Conservation (phyloP, 1,140 invertebrate species). For the Drosophila pandora region DNA sequence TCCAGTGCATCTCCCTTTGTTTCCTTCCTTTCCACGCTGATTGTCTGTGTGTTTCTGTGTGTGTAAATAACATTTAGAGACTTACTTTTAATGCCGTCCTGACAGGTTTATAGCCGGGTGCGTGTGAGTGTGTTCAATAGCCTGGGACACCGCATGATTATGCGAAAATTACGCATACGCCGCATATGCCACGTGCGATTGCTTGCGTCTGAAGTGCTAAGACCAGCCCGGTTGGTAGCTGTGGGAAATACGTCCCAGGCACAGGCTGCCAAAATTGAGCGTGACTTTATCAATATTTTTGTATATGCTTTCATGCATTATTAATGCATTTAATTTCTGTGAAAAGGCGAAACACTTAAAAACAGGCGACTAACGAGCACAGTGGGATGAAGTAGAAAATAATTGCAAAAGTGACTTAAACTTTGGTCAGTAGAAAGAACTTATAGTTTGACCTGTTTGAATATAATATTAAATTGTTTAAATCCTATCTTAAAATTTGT, state of each 20-base stretch:
- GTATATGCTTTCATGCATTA: constrained; percentile 65
- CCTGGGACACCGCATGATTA: constrained; percentile 67
- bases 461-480: neutral
- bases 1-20: constrained; percentile 12
- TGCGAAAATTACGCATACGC: constrained; percentile 78
- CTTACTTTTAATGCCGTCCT: constrained; percentile 73
- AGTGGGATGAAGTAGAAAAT: constrained; percentile 7
- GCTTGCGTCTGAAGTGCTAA: constrained; percentile 74
- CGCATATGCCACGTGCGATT: constrained; percentile 65
- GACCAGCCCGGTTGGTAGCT: constrained; percentile 28
- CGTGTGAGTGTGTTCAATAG: constrained; percentile 62
- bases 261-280: constrained; percentile 33
- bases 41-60: constrained; percentile 31
- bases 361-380: constrained; percentile 25
- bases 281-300: constrained; percentile 71
- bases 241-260: constrained; percentile 20
- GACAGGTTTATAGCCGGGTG: constrained; percentile 66
- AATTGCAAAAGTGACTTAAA: too few relatives aligned
- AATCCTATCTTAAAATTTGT: neutral
- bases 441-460: neutral
- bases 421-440: neutral
- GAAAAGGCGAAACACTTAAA: constrained; percentile 53
- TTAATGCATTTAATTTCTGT: constrained; percentile 78
- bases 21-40: constrained; percentile 13
- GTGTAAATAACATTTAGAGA: constrained; percentile 73